Conservation (phyloP, 2,888 invertebrate species). For the Leucania comma region DNA sequence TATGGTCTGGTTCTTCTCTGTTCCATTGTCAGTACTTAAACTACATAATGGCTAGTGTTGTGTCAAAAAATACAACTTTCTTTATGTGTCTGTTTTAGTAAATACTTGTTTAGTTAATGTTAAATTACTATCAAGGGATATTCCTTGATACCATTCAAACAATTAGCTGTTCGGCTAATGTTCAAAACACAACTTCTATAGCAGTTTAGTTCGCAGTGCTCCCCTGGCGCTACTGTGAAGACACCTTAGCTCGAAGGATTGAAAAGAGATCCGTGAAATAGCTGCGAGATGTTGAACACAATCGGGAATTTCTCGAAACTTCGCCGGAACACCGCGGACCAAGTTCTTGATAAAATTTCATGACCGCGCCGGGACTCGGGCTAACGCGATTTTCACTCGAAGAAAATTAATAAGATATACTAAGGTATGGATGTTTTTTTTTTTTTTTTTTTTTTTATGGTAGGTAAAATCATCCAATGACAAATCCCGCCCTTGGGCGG, state of each 20-base stretch:
- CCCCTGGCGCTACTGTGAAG: conserved; percentile 11
- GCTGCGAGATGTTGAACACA: conserved; percentile 63
- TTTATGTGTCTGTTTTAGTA: too few relatives aligned
- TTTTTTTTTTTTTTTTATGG: too few relatives aligned
- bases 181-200: not conserved
- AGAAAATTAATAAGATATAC: conserved; percentile 39
- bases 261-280: conserved; percentile 62
- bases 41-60: too few relatives aligned
- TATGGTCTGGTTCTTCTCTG: too few relatives aligned
- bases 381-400: conserved; percentile 38
- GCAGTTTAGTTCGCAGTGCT: not conserved
- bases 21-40: too few relatives aligned
- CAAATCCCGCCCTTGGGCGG: too few relatives aligned
- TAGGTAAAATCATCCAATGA: too few relatives aligned
- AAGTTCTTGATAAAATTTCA: conserved; percentile 66
- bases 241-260: conserved; percentile 43
- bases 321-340: conserved; percentile 38
- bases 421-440: not conserved
- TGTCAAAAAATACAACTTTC: too few relatives aligned
- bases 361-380: conserved; percentile 42
- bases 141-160: not conserved
- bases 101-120: too few relatives aligned
- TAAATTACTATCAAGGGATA: too few relatives aligned
- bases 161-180: not conserved
- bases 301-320: conserved; percentile 61